A percentile compares a stretch with the other conserved stretches of the same genome.
phyloP scores from a whole-genome alignment of 2,113 vertebrate genomes.

The Peromyscus californicus region DNA sequence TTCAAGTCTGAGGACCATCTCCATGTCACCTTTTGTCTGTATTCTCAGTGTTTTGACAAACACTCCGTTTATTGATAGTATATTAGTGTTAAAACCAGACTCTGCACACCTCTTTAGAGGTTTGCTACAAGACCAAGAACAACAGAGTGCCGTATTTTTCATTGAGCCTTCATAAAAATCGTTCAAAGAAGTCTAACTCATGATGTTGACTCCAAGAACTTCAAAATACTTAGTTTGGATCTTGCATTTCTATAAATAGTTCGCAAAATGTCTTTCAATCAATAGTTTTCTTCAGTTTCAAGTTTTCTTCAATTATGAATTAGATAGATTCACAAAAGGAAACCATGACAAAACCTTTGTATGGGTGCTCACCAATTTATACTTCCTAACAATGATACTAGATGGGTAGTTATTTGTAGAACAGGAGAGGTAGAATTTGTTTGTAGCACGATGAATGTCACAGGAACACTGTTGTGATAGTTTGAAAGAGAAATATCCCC shows the following conservation, averaged over 20 bases:
- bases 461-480: background rate
- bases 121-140: background rate
- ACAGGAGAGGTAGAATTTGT: background rate
- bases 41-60: slow-evolving; percentile 48
- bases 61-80: background rate
- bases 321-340: slow-evolving; percentile 33
- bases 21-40: slow-evolving; percentile 24
- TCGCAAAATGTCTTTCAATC: slow-evolving; percentile 6
- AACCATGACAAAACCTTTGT: background rate
- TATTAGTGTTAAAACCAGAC: slow-evolving; percentile 27
- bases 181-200: background rate
- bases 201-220: background rate
- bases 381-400: background rate
- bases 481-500: background rate
- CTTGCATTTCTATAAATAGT: slow-evolving; percentile 37
- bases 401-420: background rate
- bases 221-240: background rate
- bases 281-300: slow-evolving; percentile 19
- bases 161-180: slow-evolving; percentile 43
- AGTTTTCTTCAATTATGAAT: background rate
- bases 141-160: slow-evolving; percentile 43
- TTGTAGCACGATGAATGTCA: background rate
- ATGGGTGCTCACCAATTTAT: background rate
- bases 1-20: slow-evolving; percentile 39
- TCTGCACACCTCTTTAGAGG: background rate